These are phyloP conservation scores for Poeciliopsis paucimaculata DNA, from an alignment of 2,797 vertebrate genomes.

Conservation along the genomic window DNA sequence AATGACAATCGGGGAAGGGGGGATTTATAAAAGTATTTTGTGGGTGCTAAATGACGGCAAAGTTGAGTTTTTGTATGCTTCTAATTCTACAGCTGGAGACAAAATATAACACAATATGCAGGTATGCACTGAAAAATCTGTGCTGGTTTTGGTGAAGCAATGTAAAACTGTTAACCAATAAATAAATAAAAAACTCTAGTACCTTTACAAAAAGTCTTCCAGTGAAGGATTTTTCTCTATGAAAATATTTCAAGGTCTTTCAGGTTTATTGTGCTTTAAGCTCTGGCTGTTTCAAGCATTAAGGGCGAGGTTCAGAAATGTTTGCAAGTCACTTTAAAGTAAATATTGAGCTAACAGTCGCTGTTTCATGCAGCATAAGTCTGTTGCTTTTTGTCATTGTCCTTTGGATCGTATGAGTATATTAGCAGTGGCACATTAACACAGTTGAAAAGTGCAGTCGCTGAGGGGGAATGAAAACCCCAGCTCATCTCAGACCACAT, in stretches of 20 bases:
- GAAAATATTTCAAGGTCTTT: background rate
- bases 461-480: slow-evolving; percentile 43
- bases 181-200: background rate
- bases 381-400: slow-evolving; percentile 12
- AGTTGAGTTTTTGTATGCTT: background rate
- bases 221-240: background rate
- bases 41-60: background rate
- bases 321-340: background rate
- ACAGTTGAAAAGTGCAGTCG: slow-evolving; percentile 30
- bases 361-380: background rate
- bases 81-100: background rate
- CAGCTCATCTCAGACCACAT: slow-evolving; percentile 31
- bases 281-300: background rate
- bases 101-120: background rate
- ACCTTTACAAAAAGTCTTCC: background rate
- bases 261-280: background rate
- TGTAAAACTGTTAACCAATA: background rate
- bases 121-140: background rate
- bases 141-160: background rate
- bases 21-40: background rate
- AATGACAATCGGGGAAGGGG: background rate
- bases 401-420: slow-evolving; percentile 14
- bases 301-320: background rate
- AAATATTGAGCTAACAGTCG: background rate
- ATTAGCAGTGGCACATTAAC: slow-evolving; percentile 34